phyloP scores from a whole-genome alignment of 2,888 invertebrate species.

The Sphinx pinastri region DNA sequence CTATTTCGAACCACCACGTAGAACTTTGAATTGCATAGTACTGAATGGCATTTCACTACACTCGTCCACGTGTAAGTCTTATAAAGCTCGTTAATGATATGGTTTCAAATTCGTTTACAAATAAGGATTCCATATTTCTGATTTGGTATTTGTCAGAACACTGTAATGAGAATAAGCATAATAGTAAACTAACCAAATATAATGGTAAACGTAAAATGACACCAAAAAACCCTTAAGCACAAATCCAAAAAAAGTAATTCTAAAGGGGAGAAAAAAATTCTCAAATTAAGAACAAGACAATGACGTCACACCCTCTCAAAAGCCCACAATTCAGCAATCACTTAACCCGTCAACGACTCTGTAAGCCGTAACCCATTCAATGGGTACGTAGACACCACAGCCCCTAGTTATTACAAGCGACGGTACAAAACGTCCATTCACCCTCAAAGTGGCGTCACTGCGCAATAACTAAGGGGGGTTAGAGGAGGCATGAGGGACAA shows the following conservation, averaged over 20 bases:
- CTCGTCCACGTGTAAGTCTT: too few relatives aligned
- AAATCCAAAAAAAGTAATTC: not conserved
- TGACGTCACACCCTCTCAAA: slow-evolving; percentile 2
- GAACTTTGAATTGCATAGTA: too few relatives aligned
- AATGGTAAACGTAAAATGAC: too few relatives aligned
- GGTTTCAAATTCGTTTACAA: too few relatives aligned
- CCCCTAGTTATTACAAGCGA: not conserved
- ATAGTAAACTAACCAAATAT: too few relatives aligned
- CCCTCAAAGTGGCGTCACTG: not conserved
- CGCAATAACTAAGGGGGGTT: slow-evolving; percentile 10
- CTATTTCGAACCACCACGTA: too few relatives aligned
- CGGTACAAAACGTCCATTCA: slow-evolving; percentile 12
- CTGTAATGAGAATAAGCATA: too few relatives aligned
- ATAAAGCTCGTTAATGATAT: too few relatives aligned
- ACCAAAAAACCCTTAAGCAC: not conserved
- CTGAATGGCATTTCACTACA: too few relatives aligned
- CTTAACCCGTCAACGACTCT: not conserved
- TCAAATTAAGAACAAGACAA: not conserved
- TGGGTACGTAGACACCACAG: not conserved
- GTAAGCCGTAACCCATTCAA: not conserved
- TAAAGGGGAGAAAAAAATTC: not conserved
- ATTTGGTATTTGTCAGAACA: too few relatives aligned
- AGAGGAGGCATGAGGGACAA: not conserved
- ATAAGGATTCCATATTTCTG: too few relatives aligned
- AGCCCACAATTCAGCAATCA: slow-evolving; percentile 9